phyloP scores from a whole-genome alignment of 2,113 vertebrate genomes.

The Eretmodus cyanostictus region DNA sequence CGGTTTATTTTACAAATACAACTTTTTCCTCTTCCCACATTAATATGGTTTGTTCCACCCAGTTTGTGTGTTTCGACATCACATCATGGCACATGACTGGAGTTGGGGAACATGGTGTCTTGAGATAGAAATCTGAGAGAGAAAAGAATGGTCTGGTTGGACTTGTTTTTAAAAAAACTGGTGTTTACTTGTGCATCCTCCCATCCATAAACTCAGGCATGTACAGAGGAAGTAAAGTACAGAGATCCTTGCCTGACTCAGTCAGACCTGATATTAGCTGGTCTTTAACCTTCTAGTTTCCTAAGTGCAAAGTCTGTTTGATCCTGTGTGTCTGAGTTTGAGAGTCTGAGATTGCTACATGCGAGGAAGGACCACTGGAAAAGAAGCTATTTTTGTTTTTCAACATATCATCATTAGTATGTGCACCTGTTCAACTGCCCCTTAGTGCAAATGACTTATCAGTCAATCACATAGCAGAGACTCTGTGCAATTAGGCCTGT shows the following conservation, averaged over 20 bases:
- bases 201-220: background rate
- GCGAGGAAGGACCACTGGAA: background rate
- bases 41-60: background rate
- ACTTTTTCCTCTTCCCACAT: background rate
- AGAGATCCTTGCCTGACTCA: background rate
- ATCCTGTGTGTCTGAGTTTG: background rate
- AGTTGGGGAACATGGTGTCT: background rate
- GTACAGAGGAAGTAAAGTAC: background rate
- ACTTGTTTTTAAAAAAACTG: background rate
- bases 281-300: background rate
- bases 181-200: background rate
- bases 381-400: background rate
- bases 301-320: background rate
- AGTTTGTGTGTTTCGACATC: background rate
- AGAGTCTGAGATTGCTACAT: background rate
- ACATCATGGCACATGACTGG: background rate
- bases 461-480: background rate
- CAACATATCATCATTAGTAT: background rate
- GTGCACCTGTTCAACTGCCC: background rate
- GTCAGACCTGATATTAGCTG: background rate
- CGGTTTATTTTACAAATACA: background rate
- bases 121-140: background rate
- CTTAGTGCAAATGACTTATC: background rate
- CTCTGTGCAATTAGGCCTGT: background rate
- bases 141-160: background rate